Conservation (phyloP, 2,113 vertebrate species). For the Siniperca chuatsi region DNA sequence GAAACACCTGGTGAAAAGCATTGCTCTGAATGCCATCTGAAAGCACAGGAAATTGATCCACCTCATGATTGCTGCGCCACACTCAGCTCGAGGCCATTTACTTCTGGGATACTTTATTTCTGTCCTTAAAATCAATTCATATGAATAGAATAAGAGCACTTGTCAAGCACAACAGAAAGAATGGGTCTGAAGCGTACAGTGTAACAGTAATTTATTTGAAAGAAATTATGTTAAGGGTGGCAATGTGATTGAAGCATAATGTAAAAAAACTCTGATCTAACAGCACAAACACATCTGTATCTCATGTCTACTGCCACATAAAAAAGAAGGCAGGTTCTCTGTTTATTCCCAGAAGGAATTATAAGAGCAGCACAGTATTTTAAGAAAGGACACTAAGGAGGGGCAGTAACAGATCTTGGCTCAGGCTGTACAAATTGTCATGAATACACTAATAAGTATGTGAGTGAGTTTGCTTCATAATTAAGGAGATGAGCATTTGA, state of each 20-base stretch:
- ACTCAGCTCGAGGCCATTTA: not conserved
- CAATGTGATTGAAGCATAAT: not conserved
- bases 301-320: not conserved
- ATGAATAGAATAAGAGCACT: not conserved
- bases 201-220: not conserved
- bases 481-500: not conserved
- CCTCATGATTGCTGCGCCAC: not conserved
- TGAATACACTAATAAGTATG: not conserved
- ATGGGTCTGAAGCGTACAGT: not conserved
- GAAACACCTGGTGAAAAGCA: not conserved
- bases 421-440: not conserved
- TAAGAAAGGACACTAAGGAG: not conserved
- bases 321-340: not conserved
- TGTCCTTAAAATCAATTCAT: conserved; percentile 11
- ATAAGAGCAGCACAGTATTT: not conserved
- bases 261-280: not conserved
- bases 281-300: not conserved
- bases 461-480: not conserved
- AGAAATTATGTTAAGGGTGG: not conserved
- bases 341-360: not conserved
- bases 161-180: not conserved
- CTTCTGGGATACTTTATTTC: not conserved
- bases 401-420: not conserved
- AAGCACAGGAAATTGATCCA: conserved; percentile 24
- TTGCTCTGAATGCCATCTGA: not conserved